A percentile compares a stretch with the other conserved stretches of the same genome.
phyloP scores from a whole-genome alignment of 2,888 invertebrate species.

The Charanyca ferruginea region DNA sequence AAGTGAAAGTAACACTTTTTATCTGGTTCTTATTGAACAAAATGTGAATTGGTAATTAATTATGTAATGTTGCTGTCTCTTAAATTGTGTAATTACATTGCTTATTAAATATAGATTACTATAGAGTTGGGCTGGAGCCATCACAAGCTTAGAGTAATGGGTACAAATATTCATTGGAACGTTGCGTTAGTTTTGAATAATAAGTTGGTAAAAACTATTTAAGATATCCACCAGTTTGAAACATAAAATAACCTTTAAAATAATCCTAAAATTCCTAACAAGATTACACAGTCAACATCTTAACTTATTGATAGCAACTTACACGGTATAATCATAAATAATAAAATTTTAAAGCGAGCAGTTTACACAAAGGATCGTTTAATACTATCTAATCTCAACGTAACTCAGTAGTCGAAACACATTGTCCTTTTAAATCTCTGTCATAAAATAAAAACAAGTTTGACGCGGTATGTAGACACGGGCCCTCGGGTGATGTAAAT shows the following conservation, averaged over 20 bases:
- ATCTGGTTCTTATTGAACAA: conserved; percentile 53
- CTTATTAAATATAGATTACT: conserved; percentile 57
- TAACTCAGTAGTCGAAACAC: conserved; percentile 79
- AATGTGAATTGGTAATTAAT: conserved; percentile 60
- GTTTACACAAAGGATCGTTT: conserved; percentile 79
- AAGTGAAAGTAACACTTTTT: conserved; percentile 64
- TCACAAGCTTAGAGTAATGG: conserved; percentile 12
- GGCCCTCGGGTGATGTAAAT: conserved; percentile 41
- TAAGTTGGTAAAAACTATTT: not conserved
- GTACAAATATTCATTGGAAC: not conserved
- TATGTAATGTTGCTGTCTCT: conserved; percentile 44
- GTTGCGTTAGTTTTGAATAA: not conserved
- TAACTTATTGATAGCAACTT: conserved; percentile 50
- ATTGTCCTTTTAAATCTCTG: conserved; percentile 79
- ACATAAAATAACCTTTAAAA: conserved; percentile 1
- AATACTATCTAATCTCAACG: conserved; percentile 81
- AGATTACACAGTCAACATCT: conserved; percentile 45
- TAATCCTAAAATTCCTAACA: conserved; percentile 33
- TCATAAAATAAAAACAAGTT: conserved; percentile 80
- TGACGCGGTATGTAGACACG: conserved; percentile 45
- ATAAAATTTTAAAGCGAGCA: conserved; percentile 55
- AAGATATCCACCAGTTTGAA: not conserved
- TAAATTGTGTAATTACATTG: conserved; percentile 43
- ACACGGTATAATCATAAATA: conserved; percentile 54
- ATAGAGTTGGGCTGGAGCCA: conserved; percentile 5